phyloP scores from a whole-genome alignment of 2,797 vertebrate genomes.

The Chaenodraco wilsoni region DNA sequence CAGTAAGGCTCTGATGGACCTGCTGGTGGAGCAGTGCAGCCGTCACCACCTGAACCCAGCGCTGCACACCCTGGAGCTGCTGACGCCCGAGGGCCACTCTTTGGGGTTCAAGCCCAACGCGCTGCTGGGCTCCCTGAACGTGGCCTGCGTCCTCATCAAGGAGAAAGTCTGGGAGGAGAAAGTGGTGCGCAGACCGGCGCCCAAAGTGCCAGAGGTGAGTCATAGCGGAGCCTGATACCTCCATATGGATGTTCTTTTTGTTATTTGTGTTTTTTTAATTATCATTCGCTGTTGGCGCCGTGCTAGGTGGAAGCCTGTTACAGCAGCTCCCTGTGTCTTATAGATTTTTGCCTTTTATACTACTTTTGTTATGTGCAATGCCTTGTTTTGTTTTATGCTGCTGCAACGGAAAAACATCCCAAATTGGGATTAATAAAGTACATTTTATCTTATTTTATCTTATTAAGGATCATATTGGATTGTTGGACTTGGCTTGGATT shows the following conservation, averaged over 20 bases:
- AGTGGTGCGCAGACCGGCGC: conserved; percentile 81
- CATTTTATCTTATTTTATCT: neutral
- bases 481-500: neutral
- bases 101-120: conserved; percentile 94
- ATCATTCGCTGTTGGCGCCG: too few species aligned
- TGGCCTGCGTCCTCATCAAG: conserved; percentile 89
- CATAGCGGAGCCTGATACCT: neutral
- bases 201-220: conserved; percentile 92
- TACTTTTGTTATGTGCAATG: too few species aligned
- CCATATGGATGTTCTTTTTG: neutral
- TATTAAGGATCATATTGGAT: conserved; percentile 1
- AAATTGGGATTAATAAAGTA: too few species aligned
- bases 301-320: too few species aligned
- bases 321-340: too few species aligned
- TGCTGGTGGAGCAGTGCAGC: conserved; percentile 94
- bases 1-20: conserved; percentile 97
- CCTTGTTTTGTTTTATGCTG: too few species aligned
- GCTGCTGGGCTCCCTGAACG: conserved; percentile 90
- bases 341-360: too few species aligned
- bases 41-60: conserved; percentile 92
- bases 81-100: conserved; percentile 82
- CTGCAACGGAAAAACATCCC: too few species aligned
- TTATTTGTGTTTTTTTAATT: neutral
- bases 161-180: conserved; percentile 90
- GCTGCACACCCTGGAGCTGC: conserved; percentile 90